phyloP scores from a whole-genome alignment of 1,140 invertebrate species.

The Magallana ariakensis region DNA sequence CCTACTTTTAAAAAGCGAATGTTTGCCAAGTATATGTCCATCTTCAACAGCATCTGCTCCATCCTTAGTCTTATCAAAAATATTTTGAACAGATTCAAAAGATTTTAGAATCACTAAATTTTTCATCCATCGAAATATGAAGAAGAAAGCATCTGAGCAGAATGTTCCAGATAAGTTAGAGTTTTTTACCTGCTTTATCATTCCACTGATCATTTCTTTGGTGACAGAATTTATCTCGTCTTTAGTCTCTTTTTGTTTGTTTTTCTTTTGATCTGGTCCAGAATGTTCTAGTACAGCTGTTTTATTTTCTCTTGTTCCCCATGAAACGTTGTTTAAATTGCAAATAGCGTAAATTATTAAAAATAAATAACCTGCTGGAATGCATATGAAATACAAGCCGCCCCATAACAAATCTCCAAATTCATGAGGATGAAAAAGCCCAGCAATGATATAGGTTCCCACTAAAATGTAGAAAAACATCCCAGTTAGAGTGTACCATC shows the following conservation, averaged over 20 bases:
- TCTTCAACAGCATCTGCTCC: background rate
- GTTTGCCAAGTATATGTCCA: background rate
- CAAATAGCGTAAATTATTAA: slow-evolving; percentile 72
- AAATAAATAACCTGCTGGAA: slow-evolving; percentile 72
- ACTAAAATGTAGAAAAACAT: slow-evolving; percentile 64
- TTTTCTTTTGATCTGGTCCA: background rate
- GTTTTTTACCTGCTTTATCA: slow-evolving; percentile 90
- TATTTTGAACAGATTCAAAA: slow-evolving; percentile 46
- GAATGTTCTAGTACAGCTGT: slow-evolving; percentile 49
- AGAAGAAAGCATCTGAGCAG: slow-evolving; percentile 40
- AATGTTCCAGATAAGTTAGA: slow-evolving; percentile 76
- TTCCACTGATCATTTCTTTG: slow-evolving; percentile 13
- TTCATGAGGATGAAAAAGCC: slow-evolving; percentile 72
- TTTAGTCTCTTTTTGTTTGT: slow-evolving; percentile 43
- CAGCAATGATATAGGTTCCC: slow-evolving; percentile 66
- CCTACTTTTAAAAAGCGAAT: background rate
- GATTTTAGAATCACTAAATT: slow-evolving; percentile 49
- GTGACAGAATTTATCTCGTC: slow-evolving; percentile 43
- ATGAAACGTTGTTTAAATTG: slow-evolving; percentile 72
- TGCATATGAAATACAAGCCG: slow-evolving; percentile 69
- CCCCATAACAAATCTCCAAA: slow-evolving; percentile 67
- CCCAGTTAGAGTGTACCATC: slow-evolving; percentile 63
- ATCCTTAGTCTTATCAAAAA: slow-evolving; percentile 39
- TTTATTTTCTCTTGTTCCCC: slow-evolving; percentile 69
- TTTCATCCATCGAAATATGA: slow-evolving; percentile 52